Evolutionary conservation across 2,113 vertebrate genomes (phyloP).

Genomic region (Gila orcuttii): DNA sequence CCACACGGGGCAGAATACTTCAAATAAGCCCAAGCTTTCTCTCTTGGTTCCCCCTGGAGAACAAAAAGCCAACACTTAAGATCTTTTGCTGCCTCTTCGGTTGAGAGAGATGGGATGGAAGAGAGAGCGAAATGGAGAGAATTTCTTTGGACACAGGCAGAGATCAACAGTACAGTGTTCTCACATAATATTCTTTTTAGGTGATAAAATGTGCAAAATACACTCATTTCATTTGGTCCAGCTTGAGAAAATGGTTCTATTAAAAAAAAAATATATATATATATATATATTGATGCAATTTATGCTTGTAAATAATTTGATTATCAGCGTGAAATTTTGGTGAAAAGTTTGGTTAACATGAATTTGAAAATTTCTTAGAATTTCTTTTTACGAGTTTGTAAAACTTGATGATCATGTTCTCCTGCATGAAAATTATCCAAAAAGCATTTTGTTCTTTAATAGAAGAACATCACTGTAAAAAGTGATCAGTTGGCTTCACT

Average conservation of each 20-base stretch:
- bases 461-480: too few species aligned
- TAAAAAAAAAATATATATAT: too few species aligned
- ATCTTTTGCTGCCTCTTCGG: conserved; percentile 73
- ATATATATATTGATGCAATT: too few species aligned
- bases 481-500: too few species aligned
- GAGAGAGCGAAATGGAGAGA: neutral
- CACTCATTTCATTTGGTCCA: neutral
- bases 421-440: too few species aligned
- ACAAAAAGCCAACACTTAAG: conserved; percentile 75
- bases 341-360: too few species aligned
- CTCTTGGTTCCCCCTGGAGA: conserved; percentile 69
- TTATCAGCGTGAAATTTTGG: too few species aligned
- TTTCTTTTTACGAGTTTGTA: too few species aligned
- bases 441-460: too few species aligned
- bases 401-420: too few species aligned
- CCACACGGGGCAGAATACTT: conserved; percentile 76
- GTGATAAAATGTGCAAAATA: neutral
- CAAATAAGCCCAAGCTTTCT: conserved; percentile 73
- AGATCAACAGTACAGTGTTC: conserved; percentile 23
- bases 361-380: too few species aligned
- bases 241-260: neutral
- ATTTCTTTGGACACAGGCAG: conserved; percentile 48
- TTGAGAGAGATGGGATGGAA: conserved; percentile 50
- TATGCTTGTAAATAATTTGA: too few species aligned
- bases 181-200: neutral